Percentiles rank a stretch among this genome's conserved stretches.
phyloP scores from a whole-genome alignment of 2,888 invertebrate genomes.

The Cerceris rybyensis region DNA sequence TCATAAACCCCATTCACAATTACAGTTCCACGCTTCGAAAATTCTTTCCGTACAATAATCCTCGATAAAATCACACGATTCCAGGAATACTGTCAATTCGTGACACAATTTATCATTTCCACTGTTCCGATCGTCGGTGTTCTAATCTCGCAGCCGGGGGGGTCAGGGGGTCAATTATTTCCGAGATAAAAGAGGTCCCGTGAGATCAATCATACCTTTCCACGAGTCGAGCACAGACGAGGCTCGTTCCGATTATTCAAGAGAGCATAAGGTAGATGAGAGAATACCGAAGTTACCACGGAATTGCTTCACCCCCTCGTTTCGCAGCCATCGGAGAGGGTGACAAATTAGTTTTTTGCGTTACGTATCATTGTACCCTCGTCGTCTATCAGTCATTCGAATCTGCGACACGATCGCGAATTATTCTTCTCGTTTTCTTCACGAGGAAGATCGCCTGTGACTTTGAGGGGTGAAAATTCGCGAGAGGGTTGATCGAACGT shows the following conservation, averaged over 20 bases:
- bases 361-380: constrained; percentile 13
- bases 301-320: background rate
- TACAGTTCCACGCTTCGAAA: too few relatives aligned
- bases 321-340: background rate
- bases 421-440: constrained; percentile 9
- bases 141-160: too few relatives aligned
- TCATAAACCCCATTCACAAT: too few relatives aligned
- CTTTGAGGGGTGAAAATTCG: constrained; percentile 15
- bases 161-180: background rate
- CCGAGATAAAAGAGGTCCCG: background rate
- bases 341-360: constrained; percentile 52
- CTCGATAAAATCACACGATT: too few relatives aligned
- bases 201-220: constrained; percentile 22
- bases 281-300: constrained; percentile 9
- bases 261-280: background rate
- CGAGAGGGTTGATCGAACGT: background rate
- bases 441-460: background rate
- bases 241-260: background rate
- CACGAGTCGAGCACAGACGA: background rate
- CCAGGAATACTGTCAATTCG: too few relatives aligned
- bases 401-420: constrained; percentile 25
- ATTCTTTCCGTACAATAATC: too few relatives aligned
- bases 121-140: too few relatives aligned
- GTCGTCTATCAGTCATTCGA: constrained; percentile 50
- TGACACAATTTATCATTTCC: too few relatives aligned